A percentile compares a stretch with the other conserved stretches of the same genome.
phyloP scores from a whole-genome alignment of 2,797 vertebrate species.

The Myiotriccus ornatus region DNA sequence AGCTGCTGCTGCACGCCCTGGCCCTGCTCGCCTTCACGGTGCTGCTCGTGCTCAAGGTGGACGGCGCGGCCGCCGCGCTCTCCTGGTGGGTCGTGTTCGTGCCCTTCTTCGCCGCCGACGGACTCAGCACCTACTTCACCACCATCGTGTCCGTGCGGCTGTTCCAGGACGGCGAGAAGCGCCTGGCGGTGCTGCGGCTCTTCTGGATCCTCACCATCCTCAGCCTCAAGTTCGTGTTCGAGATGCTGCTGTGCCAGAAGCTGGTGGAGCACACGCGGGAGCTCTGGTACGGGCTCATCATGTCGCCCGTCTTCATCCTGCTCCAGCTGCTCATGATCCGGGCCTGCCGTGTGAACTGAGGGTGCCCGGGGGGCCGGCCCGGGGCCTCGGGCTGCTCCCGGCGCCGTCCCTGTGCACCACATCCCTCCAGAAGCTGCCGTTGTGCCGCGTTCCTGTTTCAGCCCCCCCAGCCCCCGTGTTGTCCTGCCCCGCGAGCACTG shows the following conservation, averaged over 20 bases:
- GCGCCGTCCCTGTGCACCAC: too few species aligned
- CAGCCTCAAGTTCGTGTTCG: constrained; percentile 97
- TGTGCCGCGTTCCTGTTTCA: background rate
- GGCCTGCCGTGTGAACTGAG: constrained; percentile 92
- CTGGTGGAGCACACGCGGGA: constrained; percentile 88
- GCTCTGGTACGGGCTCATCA: constrained; percentile 93
- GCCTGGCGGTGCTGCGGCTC: constrained; percentile 91
- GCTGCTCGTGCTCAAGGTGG: constrained; percentile 87
- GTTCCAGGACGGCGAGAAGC: constrained; percentile 97
- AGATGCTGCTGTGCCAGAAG: constrained; percentile 97
- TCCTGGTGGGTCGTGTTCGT: constrained; percentile 95
- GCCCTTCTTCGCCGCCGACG: constrained; percentile 92
- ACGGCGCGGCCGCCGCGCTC: constrained; percentile 76
- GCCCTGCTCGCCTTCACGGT: constrained; percentile 89
- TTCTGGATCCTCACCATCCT: constrained; percentile 98
- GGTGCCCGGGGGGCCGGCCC: background rate
- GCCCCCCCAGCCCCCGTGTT: background rate
- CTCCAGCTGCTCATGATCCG: constrained; percentile 98
- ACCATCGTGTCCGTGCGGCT: constrained; percentile 96
- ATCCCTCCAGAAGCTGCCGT: background rate
- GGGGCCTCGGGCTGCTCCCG: fast-evolving
- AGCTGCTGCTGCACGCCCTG: constrained; percentile 91
- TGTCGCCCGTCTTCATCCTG: constrained; percentile 94
- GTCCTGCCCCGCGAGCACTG: background rate
- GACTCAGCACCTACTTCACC: constrained; percentile 98